These are phyloP conservation scores for Ceyx margarethae DNA, from an alignment of 2,113 vertebrate species.

Conservation along the genomic window DNA sequence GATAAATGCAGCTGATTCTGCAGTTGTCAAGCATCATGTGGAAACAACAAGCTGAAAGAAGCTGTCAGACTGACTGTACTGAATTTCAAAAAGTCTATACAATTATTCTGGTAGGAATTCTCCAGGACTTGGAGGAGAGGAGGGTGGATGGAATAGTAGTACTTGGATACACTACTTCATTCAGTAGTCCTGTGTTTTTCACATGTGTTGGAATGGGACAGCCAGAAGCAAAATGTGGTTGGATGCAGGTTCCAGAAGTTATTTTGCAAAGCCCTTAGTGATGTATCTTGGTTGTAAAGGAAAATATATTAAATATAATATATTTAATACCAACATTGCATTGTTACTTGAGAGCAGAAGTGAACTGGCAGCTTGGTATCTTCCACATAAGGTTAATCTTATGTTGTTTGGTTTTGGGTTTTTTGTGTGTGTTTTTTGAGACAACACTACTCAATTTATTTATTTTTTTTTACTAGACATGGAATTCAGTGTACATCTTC, in stretches of 20 bases:
- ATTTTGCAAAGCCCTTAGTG: neutral
- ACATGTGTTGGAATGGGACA: neutral
- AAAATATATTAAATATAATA: neutral
- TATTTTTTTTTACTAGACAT: neutral
- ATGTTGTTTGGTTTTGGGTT: too few relatives aligned
- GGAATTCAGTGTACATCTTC: neutral
- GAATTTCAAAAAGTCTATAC: neutral
- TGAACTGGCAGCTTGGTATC: neutral
- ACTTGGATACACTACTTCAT: neutral
- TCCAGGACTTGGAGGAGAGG: neutral
- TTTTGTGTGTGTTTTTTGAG: neutral
- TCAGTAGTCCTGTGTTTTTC: neutral
- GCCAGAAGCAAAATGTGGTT: neutral
- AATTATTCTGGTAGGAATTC: neutral
- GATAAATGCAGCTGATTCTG: neutral
- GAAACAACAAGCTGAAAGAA: neutral
- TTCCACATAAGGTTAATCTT: neutral
- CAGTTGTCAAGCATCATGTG: neutral
- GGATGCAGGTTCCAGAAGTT: neutral
- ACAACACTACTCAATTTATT: fast-evolving
- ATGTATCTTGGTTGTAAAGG: neutral
- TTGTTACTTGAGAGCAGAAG: neutral
- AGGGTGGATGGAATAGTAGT: too few relatives aligned
- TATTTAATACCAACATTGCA: neutral
- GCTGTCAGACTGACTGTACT: neutral